Base-by-base conservation (phyloP, 2,113 vertebrate genomes). In the Pomatorhinus ruficollis region DNA sequence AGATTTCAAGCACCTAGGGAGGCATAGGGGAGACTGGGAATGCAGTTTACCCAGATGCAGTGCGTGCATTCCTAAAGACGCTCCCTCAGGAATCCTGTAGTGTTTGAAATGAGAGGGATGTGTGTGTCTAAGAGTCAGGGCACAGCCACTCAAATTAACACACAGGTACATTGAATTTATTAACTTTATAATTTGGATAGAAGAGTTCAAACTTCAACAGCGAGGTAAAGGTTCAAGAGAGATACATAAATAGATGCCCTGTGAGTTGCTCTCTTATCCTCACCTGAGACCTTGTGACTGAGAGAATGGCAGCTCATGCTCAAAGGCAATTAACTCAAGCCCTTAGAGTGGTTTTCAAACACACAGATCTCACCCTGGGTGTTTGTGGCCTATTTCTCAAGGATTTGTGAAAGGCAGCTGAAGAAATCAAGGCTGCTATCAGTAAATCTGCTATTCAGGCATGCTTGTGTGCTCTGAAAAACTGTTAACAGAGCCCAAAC, bases 81-180 rank as follows among this genome's bases (percentile, higher is more conserved):
- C 37, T 50, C 79, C 83, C 83, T 20, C 24, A 24, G 16, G 56
- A 60, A 83, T 19, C 33, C 45, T 21, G 60, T 1, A 10, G 63
- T 1, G 28, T 15, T 42, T 1, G 7, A 42, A 60, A 56, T 2
- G 33, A 30, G 57, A 27, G 33, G 20, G 15, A 40, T 61, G 6
- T 8, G 37, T n/a, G 5, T 8, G 42, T 37, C 52, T 24, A 13
- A 33, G 22, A 70, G 42, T 8, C 70, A 30, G 74, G 35, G 40
- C 88, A 71, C 53, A 57, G 77, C 33, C 72, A 72, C 52, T 39
- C 61, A 9, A 23, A 59, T 6, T 8, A 45, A 25, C 47, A 60
- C 17, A 4, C 56, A 18, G 35, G 12, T 16, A 33, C 0, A 0
- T 0, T 35, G 54, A 53, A n/a, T 59, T 53, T 8, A 27, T 57